Evolutionary conservation across 2,888 invertebrate species (phyloP).

Genomic region (Branchinecta sandiegonensis): DNA sequence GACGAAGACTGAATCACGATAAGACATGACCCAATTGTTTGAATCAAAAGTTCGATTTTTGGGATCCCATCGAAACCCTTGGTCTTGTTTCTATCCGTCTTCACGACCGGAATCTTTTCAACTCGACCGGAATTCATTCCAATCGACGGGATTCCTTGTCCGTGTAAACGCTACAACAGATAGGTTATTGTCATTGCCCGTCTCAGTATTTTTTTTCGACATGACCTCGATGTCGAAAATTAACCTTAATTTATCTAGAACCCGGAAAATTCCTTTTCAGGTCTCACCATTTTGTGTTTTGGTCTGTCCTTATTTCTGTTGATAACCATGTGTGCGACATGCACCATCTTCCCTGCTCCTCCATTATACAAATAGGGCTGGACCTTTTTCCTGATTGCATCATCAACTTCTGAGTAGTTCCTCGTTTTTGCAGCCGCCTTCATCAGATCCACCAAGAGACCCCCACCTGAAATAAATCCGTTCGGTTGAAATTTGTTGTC

Average conservation of each 20-base stretch:
- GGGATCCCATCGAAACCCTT: no score
- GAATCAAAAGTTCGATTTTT: no score
- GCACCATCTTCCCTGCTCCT: conserved; percentile 78
- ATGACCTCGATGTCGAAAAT: conserved; percentile 21
- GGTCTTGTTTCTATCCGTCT: no score
- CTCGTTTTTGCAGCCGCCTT: conserved; percentile 76
- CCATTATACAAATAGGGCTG: conserved; percentile 85
- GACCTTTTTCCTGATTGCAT: conserved; percentile 77
- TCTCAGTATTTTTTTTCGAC: background rate
- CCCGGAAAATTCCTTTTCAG: background rate
- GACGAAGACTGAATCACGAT: no score
- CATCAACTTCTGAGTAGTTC: conserved; percentile 79
- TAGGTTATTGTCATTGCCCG: no score
- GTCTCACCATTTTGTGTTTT: conserved; percentile 49
- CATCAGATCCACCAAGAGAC: conserved; percentile 83
- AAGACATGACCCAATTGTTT: no score
- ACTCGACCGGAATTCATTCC: no score
- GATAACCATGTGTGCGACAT: conserved; percentile 72
- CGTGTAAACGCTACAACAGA: no score
- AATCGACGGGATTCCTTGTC: no score
- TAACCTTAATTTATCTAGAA: background rate
- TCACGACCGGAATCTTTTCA: no score
- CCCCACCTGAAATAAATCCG: conserved; percentile 49
- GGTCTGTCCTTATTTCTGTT: conserved; percentile 70
- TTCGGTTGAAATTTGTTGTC: no score